A percentile compares a stretch with the other conserved stretches of the same genome.
Conservation (phyloP, 2,888 invertebrate genomes). For the Sylvicola fuscatus region DNA sequence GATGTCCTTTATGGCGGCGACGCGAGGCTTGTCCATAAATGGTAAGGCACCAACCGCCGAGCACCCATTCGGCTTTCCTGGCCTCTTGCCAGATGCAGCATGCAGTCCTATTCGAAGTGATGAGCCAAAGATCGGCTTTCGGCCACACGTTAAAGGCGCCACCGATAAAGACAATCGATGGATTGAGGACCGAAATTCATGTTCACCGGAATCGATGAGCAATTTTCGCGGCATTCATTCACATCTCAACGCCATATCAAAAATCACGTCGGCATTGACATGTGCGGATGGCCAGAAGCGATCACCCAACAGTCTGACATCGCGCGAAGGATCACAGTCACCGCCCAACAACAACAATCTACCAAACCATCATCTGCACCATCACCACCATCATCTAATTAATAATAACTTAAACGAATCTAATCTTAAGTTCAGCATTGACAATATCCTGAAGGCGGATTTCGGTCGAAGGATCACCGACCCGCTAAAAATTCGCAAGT, state of each 20-base stretch:
- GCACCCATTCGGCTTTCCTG: constrained; percentile 8
- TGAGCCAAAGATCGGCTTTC: constrained; percentile 9
- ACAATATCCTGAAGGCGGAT: constrained; percentile 69
- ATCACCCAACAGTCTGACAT: constrained; percentile 8
- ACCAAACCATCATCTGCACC: constrained; percentile 13
- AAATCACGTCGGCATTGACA: constrained; percentile 24
- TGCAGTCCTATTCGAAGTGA: constrained; percentile 5
- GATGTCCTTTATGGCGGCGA: constrained; percentile 26
- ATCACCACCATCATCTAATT: constrained; percentile 16
- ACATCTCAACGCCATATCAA: constrained; percentile 44
- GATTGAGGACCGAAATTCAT: constrained; percentile 3
- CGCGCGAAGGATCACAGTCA: constrained; percentile 9
- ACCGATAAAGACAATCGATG: background rate
- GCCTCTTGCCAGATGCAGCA: constrained; percentile 8
- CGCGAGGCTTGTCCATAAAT: constrained; percentile 11
- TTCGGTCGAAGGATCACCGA: constrained; percentile 55
- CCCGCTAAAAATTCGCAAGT: constrained; percentile 32
- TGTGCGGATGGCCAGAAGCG: constrained; percentile 4
- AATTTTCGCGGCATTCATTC: constrained; percentile 36
- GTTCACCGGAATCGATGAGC: constrained; percentile 8
- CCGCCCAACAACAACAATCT: constrained; percentile 12
- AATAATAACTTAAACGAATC: constrained; percentile 29
- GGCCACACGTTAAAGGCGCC: constrained; percentile 8
- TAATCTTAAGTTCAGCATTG: constrained; percentile 62
- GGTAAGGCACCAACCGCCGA: constrained; percentile 1